Percentiles rank a stretch among this genome's conserved stretches.
Conservation (phyloP, 2,888 invertebrate species). For the Trichopria drosophilae region DNA sequence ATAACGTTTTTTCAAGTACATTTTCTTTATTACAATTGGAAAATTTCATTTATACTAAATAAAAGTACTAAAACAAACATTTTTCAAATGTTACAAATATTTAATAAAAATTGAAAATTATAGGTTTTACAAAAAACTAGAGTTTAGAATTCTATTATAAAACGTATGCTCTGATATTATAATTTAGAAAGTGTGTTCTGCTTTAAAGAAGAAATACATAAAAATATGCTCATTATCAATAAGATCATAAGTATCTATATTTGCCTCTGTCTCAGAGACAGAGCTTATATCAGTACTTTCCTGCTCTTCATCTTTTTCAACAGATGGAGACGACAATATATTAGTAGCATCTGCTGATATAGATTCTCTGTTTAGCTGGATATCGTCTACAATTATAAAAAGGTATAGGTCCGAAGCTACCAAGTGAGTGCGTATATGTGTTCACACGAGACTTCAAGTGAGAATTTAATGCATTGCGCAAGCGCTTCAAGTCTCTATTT, state of each 20-base stretch:
- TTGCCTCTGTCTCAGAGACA: neutral
- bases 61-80: too few relatives aligned
- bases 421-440: too few relatives aligned
- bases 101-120: too few relatives aligned
- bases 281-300: neutral
- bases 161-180: neutral
- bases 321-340: neutral
- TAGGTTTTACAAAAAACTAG: too few relatives aligned
- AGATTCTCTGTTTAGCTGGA: neutral
- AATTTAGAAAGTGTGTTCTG: neutral
- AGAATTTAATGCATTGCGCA: too few relatives aligned
- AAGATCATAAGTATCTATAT: neutral
- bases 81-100: too few relatives aligned
- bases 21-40: too few relatives aligned
- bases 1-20: too few relatives aligned
- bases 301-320: neutral
- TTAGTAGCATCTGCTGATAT: neutral
- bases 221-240: neutral
- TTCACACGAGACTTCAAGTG: too few relatives aligned
- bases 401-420: neutral
- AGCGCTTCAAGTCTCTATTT: too few relatives aligned
- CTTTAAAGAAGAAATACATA: neutral
- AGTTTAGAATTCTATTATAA: too few relatives aligned
- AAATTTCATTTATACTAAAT: too few relatives aligned
- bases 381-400: neutral